These are phyloP conservation scores for Choloepus didactylus DNA, from an alignment of 2,797 vertebrate species.

Conservation along the genomic window DNA sequence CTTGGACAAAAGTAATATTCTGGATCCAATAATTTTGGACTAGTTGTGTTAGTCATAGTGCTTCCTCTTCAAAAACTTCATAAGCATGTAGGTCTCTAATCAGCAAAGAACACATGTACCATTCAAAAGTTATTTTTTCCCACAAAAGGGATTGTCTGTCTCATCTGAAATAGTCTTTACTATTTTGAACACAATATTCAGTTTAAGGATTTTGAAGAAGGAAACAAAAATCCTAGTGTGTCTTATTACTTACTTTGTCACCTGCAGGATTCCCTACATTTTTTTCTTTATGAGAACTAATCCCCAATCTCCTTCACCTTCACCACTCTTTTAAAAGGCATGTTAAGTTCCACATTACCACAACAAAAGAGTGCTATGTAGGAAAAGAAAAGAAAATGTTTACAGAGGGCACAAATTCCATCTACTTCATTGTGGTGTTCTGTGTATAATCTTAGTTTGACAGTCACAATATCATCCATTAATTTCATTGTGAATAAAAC, in stretches of 20 bases:
- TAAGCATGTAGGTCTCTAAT: slow-evolving; percentile 63
- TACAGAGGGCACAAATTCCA: background rate
- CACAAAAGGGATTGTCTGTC: background rate
- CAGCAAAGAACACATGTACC: background rate
- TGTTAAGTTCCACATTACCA: slow-evolving; percentile 78
- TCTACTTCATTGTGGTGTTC: slow-evolving; percentile 65
- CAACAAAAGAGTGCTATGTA: slow-evolving; percentile 80
- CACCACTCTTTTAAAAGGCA: slow-evolving; percentile 80
- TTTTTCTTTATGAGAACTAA: slow-evolving; percentile 81
- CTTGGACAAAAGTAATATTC: background rate
- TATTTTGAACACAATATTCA: slow-evolving; percentile 59
- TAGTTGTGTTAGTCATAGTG: slow-evolving; percentile 3
- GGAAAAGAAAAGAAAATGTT: slow-evolving; percentile 35
- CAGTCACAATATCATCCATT: slow-evolving; percentile 61
- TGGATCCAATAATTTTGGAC: background rate
- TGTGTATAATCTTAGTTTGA: slow-evolving; percentile 38
- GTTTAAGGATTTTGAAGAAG: slow-evolving; percentile 80
- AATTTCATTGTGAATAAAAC: slow-evolving; percentile 75
- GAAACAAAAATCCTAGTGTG: slow-evolving; percentile 29
- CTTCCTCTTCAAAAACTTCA: slow-evolving; percentile 69
- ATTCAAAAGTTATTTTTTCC: slow-evolving; percentile 9
- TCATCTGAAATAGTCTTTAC: slow-evolving; percentile 47
- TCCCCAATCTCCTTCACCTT: slow-evolving; percentile 84
- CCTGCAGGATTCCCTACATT: slow-evolving; percentile 79
- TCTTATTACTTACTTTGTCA: slow-evolving; percentile 82